Percentiles rank a stretch among this genome's conserved stretches.
Evolutionary conservation across 2,888 invertebrate genomes (phyloP).

Genomic region (Busseola fusca): DNA sequence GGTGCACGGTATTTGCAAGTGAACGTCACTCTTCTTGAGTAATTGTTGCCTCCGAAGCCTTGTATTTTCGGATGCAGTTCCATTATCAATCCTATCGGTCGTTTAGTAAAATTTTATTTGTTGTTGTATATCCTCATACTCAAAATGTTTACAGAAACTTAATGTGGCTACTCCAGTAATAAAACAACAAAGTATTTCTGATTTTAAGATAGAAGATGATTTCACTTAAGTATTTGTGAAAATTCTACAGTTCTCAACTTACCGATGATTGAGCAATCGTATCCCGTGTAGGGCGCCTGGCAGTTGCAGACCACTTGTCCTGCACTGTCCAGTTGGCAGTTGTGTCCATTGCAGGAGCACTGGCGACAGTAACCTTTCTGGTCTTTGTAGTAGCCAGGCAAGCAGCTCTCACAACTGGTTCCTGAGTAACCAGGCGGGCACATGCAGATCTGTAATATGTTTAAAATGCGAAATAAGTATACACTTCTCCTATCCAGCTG

Average conservation of each 20-base stretch:
- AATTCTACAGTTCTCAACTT: conserved; percentile 21
- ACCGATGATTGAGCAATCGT: conserved; percentile 88
- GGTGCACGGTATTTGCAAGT: conserved; percentile 83
- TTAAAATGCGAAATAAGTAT: neutral
- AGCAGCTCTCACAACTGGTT: conserved; percentile 94
- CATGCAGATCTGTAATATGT: conserved; percentile 89
- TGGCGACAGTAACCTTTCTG: conserved; percentile 89
- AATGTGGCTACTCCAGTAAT: neutral
- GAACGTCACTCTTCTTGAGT: conserved; percentile 72
- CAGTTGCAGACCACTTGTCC: conserved; percentile 92
- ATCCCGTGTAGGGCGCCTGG: conserved; percentile 91
- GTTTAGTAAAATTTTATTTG: conserved; percentile 54
- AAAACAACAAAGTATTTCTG: neutral
- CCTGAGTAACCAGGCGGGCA: conserved; percentile 95
- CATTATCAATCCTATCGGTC: conserved; percentile 80
- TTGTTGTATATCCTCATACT: neutral
- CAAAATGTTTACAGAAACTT: neutral
- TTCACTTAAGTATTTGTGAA: neutral
- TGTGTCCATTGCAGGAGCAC: conserved; percentile 94
- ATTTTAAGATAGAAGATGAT: neutral
- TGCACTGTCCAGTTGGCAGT: conserved; percentile 89
- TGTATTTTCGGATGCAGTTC: conserved; percentile 82
- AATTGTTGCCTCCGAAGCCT: conserved; percentile 64
- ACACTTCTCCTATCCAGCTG: no score
- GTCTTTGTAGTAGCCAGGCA: conserved; percentile 92